These are phyloP conservation scores for Nephrotoma appendiculata DNA, from an alignment of 2,888 invertebrate genomes.

Conservation along the genomic window DNA sequence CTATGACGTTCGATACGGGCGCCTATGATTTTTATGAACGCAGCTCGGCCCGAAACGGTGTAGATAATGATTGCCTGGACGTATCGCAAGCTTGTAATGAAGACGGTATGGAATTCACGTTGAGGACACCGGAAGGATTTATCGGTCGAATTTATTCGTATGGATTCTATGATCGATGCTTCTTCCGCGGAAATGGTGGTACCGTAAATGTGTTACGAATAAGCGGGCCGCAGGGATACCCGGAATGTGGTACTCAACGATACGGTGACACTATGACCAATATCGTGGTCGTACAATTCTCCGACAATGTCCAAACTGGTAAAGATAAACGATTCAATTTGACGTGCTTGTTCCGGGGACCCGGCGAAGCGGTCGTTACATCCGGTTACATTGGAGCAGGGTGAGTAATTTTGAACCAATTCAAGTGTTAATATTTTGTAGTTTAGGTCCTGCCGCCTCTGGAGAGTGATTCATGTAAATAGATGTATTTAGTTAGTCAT, in stretches of 20 bases:
- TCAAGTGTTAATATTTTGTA: neutral
- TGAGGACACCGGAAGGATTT: slow-evolving; percentile 78
- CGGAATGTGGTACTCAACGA: slow-evolving; percentile 84
- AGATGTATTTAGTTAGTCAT: neutral
- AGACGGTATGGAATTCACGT: slow-evolving; percentile 87
- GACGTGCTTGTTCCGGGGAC: slow-evolving; percentile 82
- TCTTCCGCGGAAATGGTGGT: slow-evolving; percentile 82
- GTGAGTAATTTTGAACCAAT: slow-evolving; percentile 35
- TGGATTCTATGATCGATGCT: slow-evolving; percentile 80
- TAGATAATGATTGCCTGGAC: slow-evolving; percentile 67
- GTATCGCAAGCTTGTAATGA: slow-evolving; percentile 85
- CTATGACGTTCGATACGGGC: slow-evolving; percentile 70
- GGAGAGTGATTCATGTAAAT: neutral
- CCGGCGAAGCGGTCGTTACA: slow-evolving; percentile 84
- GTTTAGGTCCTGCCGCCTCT: neutral
- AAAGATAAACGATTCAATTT: slow-evolving; percentile 82
- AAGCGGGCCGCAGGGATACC: slow-evolving; percentile 82
- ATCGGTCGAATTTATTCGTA: slow-evolving; percentile 83
- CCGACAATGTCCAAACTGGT: slow-evolving; percentile 83
- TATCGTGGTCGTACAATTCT: slow-evolving; percentile 86
- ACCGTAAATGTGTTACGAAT: slow-evolving; percentile 69
- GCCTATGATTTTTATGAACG: slow-evolving; percentile 79
- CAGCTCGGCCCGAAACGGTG: slow-evolving; percentile 52
- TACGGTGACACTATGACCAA: slow-evolving; percentile 89
- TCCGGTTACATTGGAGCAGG: slow-evolving; percentile 86